Conservation (phyloP, 1,140 invertebrate species). For the Venustaconcha ellipsiformis region DNA sequence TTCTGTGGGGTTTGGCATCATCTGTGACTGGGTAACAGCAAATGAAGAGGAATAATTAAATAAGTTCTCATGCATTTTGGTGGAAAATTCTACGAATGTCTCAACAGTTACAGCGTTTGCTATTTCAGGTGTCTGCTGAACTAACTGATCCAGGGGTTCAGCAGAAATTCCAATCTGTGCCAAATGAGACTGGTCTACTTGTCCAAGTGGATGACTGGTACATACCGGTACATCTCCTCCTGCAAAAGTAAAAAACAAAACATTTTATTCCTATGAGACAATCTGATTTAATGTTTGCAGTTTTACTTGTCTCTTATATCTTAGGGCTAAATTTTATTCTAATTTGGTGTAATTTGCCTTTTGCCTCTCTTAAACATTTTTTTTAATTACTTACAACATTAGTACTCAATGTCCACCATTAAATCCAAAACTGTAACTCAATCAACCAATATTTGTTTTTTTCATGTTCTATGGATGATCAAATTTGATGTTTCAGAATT, state of each 20-base stretch:
- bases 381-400: too few relatives aligned
- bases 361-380: too few relatives aligned
- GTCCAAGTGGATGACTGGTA: constrained; percentile 65
- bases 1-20: constrained; percentile 79
- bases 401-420: too few relatives aligned
- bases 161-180: constrained; percentile 96
- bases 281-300: too few relatives aligned
- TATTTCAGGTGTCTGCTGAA: constrained; percentile 69
- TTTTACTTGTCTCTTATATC: too few relatives aligned
- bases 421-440: too few relatives aligned
- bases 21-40: constrained; percentile 82
- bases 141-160: constrained; percentile 79
- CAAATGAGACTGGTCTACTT: constrained; percentile 75
- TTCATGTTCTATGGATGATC: too few relatives aligned
- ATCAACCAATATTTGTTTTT: too few relatives aligned
- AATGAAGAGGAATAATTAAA: constrained; percentile 94
- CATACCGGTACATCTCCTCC: neutral
- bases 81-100: constrained; percentile 84
- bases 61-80: constrained; percentile 94
- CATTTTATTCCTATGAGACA: too few relatives aligned
- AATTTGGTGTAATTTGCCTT: too few relatives aligned
- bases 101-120: constrained; percentile 71
- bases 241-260: constrained; percentile 1
- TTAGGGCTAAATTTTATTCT: too few relatives aligned
- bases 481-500: too few relatives aligned